These are phyloP conservation scores for Phoxinus dragarum DNA, from an alignment of 2,797 vertebrate species.

Conservation along the genomic window DNA sequence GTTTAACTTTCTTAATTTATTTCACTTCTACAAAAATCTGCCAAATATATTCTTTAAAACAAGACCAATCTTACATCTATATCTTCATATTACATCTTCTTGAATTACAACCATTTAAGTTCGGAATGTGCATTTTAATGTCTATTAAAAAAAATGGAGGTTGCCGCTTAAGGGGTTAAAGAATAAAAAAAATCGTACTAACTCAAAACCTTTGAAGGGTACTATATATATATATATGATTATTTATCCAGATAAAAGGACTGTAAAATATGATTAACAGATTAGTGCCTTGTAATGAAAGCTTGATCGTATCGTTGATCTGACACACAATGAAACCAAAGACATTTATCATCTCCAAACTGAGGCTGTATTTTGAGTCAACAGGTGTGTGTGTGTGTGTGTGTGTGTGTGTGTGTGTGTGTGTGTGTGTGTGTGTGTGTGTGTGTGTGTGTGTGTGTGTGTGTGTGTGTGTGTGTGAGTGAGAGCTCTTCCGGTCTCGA, in stretches of 20 bases:
- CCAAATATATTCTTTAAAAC: no score
- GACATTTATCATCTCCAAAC: not conserved
- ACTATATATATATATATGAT: not conserved
- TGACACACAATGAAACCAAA: conserved; percentile 16
- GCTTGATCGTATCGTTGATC: not conserved
- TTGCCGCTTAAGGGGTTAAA: not conserved
- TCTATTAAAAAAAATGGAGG: no score
- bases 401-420: no score
- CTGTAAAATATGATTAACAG: not conserved
- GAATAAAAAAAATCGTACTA: not conserved
- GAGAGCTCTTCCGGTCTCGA: conserved; percentile 41
- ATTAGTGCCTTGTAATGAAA: not conserved
- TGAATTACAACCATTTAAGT: no score
- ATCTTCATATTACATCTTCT: no score
- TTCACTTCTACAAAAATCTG: no score
- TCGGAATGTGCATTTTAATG: no score
- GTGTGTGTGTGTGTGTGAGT: no score
- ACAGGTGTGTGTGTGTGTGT: conserved; percentile 11
- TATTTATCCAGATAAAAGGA: not conserved
- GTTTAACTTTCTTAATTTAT: no score
- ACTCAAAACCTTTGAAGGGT: not conserved
- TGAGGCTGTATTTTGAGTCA: not conserved
- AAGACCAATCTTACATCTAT: no score
- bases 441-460: no score
- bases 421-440: no score